phyloP scores from a whole-genome alignment of 37 sponge, comb jelly and placozoan species.

The Chondrosia reniformis region DNA sequence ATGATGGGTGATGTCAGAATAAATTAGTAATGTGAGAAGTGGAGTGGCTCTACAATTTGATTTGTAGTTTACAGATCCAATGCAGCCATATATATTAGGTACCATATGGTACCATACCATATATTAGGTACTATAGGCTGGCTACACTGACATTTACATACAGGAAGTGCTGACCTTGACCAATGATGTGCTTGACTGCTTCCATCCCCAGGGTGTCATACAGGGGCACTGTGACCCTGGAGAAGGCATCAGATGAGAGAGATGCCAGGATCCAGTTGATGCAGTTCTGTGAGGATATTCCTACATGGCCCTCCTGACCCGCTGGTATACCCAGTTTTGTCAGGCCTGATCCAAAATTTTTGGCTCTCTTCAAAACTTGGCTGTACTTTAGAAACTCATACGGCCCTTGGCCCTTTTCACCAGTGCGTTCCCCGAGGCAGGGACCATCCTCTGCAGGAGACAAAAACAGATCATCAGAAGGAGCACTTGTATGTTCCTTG shows the following conservation, averaged over 20 bases:
- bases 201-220: slow-evolving; percentile 96
- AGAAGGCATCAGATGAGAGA: slow-evolving; percentile 76
- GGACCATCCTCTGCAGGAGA: slow-evolving; percentile 48
- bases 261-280: slow-evolving; percentile 79
- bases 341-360: slow-evolving; percentile 84
- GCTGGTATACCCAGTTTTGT: slow-evolving; percentile 42
- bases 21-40: no score
- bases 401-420: slow-evolving; percentile 30
- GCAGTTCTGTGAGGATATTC: slow-evolving; percentile 73
- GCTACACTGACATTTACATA: not conserved
- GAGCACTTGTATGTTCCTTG: no score
- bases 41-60: no score
- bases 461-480: no score
- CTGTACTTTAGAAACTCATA: slow-evolving; percentile 75
- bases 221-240: slow-evolving; percentile 85
- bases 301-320: slow-evolving; percentile 80
- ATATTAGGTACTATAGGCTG: not conserved
- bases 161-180: slow-evolving; percentile 42
- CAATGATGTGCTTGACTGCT: slow-evolving; percentile 85
- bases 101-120: not conserved
- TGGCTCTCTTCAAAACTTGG: slow-evolving; percentile 52
- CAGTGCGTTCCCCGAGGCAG: slow-evolving; percentile 68
- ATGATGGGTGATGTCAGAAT: no score
- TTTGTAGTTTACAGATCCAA: no score
- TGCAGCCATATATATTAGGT: no score